Base-by-base conservation (phyloP, 1,140 invertebrate genomes). In the Pseudomyrmex flavicornis region DNA sequence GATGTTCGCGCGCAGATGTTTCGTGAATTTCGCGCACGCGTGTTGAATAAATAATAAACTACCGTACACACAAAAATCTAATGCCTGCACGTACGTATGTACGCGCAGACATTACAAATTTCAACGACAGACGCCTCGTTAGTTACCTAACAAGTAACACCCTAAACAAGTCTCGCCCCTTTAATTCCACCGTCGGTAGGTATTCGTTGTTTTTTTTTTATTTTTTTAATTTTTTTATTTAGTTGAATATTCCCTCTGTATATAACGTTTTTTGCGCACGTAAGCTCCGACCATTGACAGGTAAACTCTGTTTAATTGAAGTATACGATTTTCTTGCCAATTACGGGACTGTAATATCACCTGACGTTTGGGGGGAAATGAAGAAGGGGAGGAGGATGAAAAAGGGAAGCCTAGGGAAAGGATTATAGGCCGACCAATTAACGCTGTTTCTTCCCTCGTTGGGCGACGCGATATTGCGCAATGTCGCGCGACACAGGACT, bases 361-460 rank as follows among this genome's bases (percentile, higher is more conserved):
- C 5, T 35, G 35, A 35, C 35, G 35, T 35, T 35, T 35, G 35
- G 5, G 0, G 0, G 5, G 35, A 35, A 5, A 0, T 35, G 0
- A 35, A 35, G 35, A 35, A 7, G 35, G 5, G 4, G 26, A 35
- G 26, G 1, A 4, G 35, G 35, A 35, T 5, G 35, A 35, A 35
- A 35, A 35, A 5, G 5, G 0, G 35, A 35, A 35, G 35, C 35
- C 35, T 35, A 4, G 26, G 26, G 5, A 5, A 5, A 5, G 35
- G 5, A 35, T 74, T 26, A 50, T n/a, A 35, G 44, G 20, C 46
- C 73, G 56, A 22, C 44, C 68, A 83, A 86, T 85, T 85, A 77
- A 68, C 69, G 50, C 54, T 59, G 13, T 66, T 85, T 88, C 70
- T 87, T 80, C 15, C 56, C 72, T 61, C 44, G 9, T 13, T 13